Base-by-base conservation (phyloP, 2,797 vertebrate genomes). In the Silurus lanzhouensis region DNA sequence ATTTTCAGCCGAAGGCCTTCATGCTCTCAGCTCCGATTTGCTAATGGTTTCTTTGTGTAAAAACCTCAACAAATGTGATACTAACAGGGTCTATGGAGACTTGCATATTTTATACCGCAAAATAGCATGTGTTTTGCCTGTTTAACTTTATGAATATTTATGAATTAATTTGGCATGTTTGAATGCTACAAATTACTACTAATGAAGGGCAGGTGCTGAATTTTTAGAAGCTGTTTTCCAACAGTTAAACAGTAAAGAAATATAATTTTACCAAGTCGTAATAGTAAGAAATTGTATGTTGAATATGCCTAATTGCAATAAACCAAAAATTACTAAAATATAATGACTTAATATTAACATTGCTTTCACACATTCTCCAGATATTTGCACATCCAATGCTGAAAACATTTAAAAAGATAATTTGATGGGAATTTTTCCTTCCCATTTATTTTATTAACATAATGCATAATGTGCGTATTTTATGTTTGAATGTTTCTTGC, bases 1-100 rank as follows among this genome's bases (percentile, higher is more conserved):
- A 38, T 86, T 81, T 85, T 84, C 14, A 14, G 64, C 78, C 22
- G n/a, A 84, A 82, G 76, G 58, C 22, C 78, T 81, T 81, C n/a
- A 81, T 12, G 60, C 38, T 80, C 44, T 46, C 38, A 81, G 46
- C 19, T 9, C 1, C 25, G n/a, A 66, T 66, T 81, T 66, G 44
- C 78, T 22, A 61, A 75, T 80, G 6, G 60, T 80, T 64, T 64
- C 44, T 52, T 13, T 52, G n/a, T 66, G 61, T 81, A 20, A 48
- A 81, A 66, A 66, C 44, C 15, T 31, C 38, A 25, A 38, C 27
- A 60, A 63, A 46, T 9, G 25, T 48, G 38, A 64, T 48, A 64
- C 61, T 25, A 66, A 66, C 44, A 81, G 78, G 0, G 8, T 52
- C n/a, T 25, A 12, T 20, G 61, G 78, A 81, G 78, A 14, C 48